Evolutionary conservation across 2,797 vertebrate genomes (phyloP).

Genomic region (Artibeus lituratus): DNA sequence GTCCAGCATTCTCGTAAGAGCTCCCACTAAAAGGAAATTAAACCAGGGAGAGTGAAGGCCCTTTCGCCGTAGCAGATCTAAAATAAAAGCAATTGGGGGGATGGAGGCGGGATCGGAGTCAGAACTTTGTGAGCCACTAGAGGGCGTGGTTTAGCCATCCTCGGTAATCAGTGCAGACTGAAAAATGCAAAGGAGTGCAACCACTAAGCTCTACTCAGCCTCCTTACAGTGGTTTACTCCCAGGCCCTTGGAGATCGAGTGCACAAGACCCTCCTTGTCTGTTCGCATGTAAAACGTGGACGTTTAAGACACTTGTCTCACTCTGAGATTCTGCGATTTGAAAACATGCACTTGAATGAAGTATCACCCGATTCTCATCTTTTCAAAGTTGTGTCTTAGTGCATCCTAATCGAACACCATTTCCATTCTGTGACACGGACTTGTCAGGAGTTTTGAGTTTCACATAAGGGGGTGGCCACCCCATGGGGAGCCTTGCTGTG

Average conservation of each 20-base stretch:
- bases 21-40: not conserved
- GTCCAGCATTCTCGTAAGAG: not conserved
- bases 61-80: not conserved
- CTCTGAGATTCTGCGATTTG: not conserved
- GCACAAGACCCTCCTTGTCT: not conserved
- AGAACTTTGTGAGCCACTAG: too few relatives aligned
- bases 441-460: slow-evolving; percentile 66
- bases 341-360: slow-evolving; percentile 68
- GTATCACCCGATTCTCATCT: slow-evolving; percentile 58
- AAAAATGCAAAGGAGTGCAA: not conserved
- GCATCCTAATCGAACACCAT: slow-evolving; percentile 50
- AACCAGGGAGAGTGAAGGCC: not conserved
- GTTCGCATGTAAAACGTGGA: not conserved
- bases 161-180: not conserved
- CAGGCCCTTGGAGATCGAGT: not conserved
- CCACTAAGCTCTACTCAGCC: not conserved
- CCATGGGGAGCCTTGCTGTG: slow-evolving; percentile 36
- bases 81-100: not conserved
- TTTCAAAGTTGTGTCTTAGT: slow-evolving; percentile 36
- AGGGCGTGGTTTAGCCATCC: not conserved
- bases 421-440: slow-evolving; percentile 59
- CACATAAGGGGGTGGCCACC: slow-evolving; percentile 69
- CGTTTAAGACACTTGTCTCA: not conserved
- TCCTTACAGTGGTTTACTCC: not conserved
- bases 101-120: rapidly evolving